Conservation (phyloP, 2,797 vertebrate species). For the Bradypodion ventrale region DNA sequence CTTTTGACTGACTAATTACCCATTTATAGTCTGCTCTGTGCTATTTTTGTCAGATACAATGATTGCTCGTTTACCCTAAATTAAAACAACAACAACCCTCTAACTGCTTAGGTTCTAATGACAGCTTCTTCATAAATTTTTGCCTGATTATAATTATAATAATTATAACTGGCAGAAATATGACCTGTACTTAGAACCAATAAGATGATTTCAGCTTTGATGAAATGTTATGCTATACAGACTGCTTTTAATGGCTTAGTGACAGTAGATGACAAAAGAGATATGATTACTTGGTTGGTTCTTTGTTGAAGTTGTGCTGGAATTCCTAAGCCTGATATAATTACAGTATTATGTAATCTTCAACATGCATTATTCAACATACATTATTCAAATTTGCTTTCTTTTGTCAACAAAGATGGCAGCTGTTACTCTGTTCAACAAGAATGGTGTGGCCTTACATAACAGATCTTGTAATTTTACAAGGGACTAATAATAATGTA, state of each 20-base stretch:
- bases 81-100: too few relatives aligned
- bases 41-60: not conserved
- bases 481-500: not conserved
- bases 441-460: not conserved
- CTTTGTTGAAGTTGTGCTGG: not conserved
- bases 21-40: not conserved
- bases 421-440: not conserved
- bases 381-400: not conserved
- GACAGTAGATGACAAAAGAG: not conserved
- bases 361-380: not conserved
- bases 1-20: not conserved
- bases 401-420: not conserved
- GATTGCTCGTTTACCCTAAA: not conserved
- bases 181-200: not conserved
- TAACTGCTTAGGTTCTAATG: not conserved
- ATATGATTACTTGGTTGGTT: not conserved
- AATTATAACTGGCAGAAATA: not conserved
- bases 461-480: not conserved
- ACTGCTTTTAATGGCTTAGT: not conserved
- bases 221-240: not conserved
- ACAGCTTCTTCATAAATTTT: not conserved
- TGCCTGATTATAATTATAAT: not conserved
- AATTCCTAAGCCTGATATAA: not conserved
- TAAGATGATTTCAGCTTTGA: not conserved
- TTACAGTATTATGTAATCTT: too few relatives aligned